These are phyloP conservation scores for Iselma pallidipennis DNA, from an alignment of 2,888 invertebrate genomes.

Conservation along the genomic window DNA sequence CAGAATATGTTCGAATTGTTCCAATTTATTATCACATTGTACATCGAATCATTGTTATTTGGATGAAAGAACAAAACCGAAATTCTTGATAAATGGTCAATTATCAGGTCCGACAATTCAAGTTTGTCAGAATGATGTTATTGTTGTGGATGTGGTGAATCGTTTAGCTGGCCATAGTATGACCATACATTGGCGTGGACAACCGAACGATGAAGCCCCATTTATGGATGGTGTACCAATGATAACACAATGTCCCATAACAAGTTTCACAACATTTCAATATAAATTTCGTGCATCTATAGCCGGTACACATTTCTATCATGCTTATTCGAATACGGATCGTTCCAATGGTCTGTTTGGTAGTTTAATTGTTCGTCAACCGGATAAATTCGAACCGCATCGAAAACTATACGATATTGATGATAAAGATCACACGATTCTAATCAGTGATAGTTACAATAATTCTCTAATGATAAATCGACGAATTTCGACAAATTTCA, in stretches of 20 bases:
- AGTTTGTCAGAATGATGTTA: constrained; percentile 72
- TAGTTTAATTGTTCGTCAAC: constrained; percentile 70
- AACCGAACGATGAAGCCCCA: constrained; percentile 68
- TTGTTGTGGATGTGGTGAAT: constrained; percentile 75
- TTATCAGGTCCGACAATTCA: constrained; percentile 67
- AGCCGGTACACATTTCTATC: constrained; percentile 75
- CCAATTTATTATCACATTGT: constrained; percentile 42
- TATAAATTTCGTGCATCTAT: constrained; percentile 71
- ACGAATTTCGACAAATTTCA: constrained; percentile 59
- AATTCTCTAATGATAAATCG: constrained; percentile 65
- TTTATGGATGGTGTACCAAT: constrained; percentile 78
- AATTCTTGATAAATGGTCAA: constrained; percentile 69
- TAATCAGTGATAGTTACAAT: constrained; percentile 72
- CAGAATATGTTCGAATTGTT: constrained; percentile 70
- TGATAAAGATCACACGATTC: constrained; percentile 68
- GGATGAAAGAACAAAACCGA: constrained; percentile 66
- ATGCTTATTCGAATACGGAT: constrained; percentile 72
- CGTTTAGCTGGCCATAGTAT: constrained; percentile 69
- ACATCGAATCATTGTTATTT: constrained; percentile 41
- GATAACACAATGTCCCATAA: constrained; percentile 77
- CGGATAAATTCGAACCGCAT: constrained; percentile 64
- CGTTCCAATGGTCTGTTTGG: constrained; percentile 72
- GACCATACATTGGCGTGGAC: constrained; percentile 81
- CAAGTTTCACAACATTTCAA: constrained; percentile 68
- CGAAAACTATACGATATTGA: constrained; percentile 71